Evolutionary conservation across 2,797 vertebrate species (phyloP), one percentile per base, ranked within the genome.

Genomic region (Sebastes trivittatus): DNA sequence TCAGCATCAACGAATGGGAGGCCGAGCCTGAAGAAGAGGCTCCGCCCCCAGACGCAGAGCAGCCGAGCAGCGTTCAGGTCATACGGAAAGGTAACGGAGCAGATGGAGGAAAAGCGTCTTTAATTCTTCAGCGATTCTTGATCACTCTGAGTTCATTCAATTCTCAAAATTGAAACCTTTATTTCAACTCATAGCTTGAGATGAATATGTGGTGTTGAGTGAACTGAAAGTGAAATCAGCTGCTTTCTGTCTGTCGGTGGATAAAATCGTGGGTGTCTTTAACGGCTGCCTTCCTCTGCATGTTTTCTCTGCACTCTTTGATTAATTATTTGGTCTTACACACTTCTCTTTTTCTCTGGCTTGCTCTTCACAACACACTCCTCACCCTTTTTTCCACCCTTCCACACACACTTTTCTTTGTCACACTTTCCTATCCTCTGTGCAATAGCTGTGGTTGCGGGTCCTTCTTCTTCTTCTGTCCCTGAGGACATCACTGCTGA

Each of bases 401-500:
- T 55, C 30, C 25, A 66, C 74, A 61, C 69, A 79, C 66, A 79
- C 62, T 63, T 13, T 58, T 71, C 80, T 80, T 30, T 77, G 72
- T 81, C 83, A 87, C 90, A 83, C 84, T 1, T 64, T 38, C 85
- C 91, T 93, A 23, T 94, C 91, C 62, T 94, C 86, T 88, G 36
- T 91, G 87, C 87, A 77, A 59, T 94, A 96, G 96, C 94, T 94
- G 72, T 95, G 95, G 95, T 95, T 93, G 94, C 86, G 94, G 96
- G 95, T 88, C 86, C 89, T 88, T 89, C 92, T 91, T 94, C 92
- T 95, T 87, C 94, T 82, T 95, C 95, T 96, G 85, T 95, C 88
- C 93, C 92, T 84, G 95, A 95, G 22, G 92, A 85, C 93, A 94
- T 95, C 90, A 92, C 89, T 86, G 90, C 90, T 88, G 93, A 94